A percentile compares a stretch with the other conserved stretches of the same genome.
These are phyloP conservation scores for Fragum fragum DNA, from an alignment of 2,888 invertebrate genomes.

Conservation along the genomic window DNA sequence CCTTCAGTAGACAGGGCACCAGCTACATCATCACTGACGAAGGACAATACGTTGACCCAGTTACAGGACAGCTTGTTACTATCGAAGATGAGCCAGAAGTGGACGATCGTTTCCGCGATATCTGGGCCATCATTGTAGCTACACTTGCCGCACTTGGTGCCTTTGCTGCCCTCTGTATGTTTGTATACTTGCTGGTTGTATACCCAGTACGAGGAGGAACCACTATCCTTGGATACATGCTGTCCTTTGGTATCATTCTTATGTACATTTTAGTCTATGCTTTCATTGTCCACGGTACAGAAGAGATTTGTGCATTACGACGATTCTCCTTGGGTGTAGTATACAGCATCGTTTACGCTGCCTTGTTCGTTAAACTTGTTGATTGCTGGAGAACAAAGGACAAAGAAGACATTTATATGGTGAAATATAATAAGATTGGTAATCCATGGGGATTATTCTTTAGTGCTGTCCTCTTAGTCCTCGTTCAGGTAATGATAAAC, in stretches of 20 bases:
- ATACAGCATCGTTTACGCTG: constrained; percentile 87
- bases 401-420: constrained; percentile 76
- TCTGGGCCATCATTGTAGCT: constrained; percentile 86
- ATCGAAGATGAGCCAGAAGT: constrained; percentile 69
- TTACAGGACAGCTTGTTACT: constrained; percentile 72
- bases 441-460: constrained; percentile 86
- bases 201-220: constrained; percentile 86
- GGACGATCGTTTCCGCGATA: constrained; percentile 79
- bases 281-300: constrained; percentile 86
- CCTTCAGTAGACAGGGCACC: constrained; percentile 54
- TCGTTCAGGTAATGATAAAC: constrained; percentile 87
- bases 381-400: constrained; percentile 86
- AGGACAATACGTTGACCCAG: constrained; percentile 78
- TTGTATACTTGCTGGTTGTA: constrained; percentile 86
- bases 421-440: constrained; percentile 82
- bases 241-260: constrained; percentile 86
- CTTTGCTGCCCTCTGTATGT: constrained; percentile 85
- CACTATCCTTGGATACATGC: constrained; percentile 87
- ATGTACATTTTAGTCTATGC: constrained; percentile 87
- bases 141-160: constrained; percentile 86
- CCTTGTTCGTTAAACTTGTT: constrained; percentile 87
- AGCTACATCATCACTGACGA: constrained; percentile 71
- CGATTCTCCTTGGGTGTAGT: constrained; percentile 87
- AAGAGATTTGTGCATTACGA: constrained; percentile 86
- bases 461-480: constrained; percentile 82